These are phyloP conservation scores for Coturnix japonica DNA, from an alignment of 2,113 vertebrate genomes.

Conservation along the genomic window DNA sequence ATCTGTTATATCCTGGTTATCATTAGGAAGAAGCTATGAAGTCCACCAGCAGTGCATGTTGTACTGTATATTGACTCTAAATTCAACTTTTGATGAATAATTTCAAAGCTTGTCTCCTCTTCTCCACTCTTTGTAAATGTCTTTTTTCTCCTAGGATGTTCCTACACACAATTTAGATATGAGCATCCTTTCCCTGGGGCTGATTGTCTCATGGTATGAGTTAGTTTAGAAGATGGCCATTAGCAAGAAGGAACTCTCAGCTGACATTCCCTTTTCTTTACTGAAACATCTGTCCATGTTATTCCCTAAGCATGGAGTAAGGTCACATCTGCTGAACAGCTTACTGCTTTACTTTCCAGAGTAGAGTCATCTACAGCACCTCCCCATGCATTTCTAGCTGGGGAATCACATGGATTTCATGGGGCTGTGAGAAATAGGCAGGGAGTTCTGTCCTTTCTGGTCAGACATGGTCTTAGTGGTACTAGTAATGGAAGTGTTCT, in stretches of 20 bases:
- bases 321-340: background rate
- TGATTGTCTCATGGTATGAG: background rate
- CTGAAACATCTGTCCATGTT: background rate
- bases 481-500: background rate
- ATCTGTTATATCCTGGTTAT: background rate
- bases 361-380: background rate
- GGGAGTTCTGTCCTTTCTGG: background rate
- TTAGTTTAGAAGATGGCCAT: background rate
- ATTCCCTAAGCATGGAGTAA: background rate
- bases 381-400: background rate
- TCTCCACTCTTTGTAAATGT: background rate
- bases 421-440: background rate
- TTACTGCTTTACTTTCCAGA: background rate
- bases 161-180: background rate
- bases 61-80: background rate
- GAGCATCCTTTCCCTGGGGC: background rate
- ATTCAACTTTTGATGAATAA: background rate
- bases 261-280: background rate
- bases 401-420: background rate
- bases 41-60: background rate
- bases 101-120: background rate
- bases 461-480: background rate
- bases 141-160: background rate
- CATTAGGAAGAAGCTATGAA: background rate
- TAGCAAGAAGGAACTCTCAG: background rate